Conservation (phyloP, 2,113 vertebrate species). For the Takifugu flavidus region DNA sequence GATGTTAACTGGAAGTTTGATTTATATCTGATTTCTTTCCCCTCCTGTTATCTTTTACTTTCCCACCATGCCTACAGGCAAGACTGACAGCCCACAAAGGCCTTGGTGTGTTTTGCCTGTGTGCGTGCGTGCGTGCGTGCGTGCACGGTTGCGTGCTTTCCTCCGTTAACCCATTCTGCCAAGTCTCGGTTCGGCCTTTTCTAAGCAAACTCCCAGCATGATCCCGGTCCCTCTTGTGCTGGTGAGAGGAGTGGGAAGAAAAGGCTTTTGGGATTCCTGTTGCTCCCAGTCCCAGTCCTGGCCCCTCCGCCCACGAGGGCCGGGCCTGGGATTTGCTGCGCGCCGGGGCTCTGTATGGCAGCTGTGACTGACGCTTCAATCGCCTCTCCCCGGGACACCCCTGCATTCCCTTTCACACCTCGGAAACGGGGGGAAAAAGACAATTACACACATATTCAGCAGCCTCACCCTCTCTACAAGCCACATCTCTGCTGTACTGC, state of each 20-base stretch:
- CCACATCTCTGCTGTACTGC: conserved; percentile 33
- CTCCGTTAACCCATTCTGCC: conserved; percentile 73
- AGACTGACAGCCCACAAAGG: conserved; percentile 48
- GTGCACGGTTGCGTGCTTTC: conserved; percentile 37
- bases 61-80: conserved; percentile 57
- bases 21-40: conserved; percentile 29
- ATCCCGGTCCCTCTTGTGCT: conserved; percentile 59
- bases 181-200: conserved; percentile 65
- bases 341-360: conserved; percentile 71
- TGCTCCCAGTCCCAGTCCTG: conserved; percentile 61
- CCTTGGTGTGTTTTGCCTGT: conserved; percentile 21
- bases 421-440: conserved; percentile 69
- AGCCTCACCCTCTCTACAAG: conserved; percentile 45
- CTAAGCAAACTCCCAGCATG: conserved; percentile 74
- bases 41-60: conserved; percentile 40
- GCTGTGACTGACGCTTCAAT: conserved; percentile 79
- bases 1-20: conserved; percentile 58
- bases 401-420: conserved; percentile 75
- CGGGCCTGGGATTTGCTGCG: conserved; percentile 66
- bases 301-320: conserved; percentile 53
- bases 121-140: conserved; percentile 20
- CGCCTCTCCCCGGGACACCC: conserved; percentile 70
- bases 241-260: conserved; percentile 65
- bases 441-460: conserved; percentile 73
- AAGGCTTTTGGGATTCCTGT: conserved; percentile 68